Base-by-base conservation (phyloP, 2,113 vertebrate species). In the Beaufortia kweichowensis region DNA sequence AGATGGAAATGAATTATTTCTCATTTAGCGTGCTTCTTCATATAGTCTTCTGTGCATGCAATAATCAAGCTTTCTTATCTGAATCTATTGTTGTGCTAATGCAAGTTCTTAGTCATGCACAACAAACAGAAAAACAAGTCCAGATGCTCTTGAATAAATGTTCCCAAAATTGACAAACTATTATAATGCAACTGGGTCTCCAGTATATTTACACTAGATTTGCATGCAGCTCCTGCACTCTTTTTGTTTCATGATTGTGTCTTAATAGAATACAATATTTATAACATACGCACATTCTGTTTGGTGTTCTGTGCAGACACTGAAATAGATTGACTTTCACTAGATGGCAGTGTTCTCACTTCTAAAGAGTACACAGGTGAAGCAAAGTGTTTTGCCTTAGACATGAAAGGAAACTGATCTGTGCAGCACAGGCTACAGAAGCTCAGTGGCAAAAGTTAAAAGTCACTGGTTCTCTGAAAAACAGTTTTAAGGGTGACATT, bases 301-400 rank as follows among this genome's bases (percentile, higher is more conserved):
- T 68, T 69, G 21, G n/a, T 65, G 39, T 43, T 65, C 12, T 26
- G 19, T 46, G 46, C n/a, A n/a, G n/a, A 33, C 28, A 23, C 48
- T 8, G 48, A 53, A n/a, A 9, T 17, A 53, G 15, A 17, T 10
- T 46, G 15, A 19, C 63, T 71, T 55, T 84, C 90, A 89, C 90
- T 89, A 92, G 90, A 91, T 91, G 90, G 88, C 90, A 89, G 81
- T 91, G 84, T 89, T 88, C 77, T 72, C 85, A 85, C 86, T 91
- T 88, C 70, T n/a, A 15, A 11, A 65, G 2, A 17, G 28, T 33
- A 4, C 26, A 15, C 31, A 33, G 48, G 10, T 62, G 7, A 35
- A 66, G 17, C 50, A 55, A 17, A 14, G 31, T 69, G n/a, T 10
- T 71, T n/a, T 14, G 43, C 9, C 55, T 39, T 28, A 41, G 29